Percentiles rank a stretch among this genome's conserved stretches.
phyloP scores from a whole-genome alignment of 2,797 vertebrate genomes.

The Premnoplex brunnescens region DNA sequence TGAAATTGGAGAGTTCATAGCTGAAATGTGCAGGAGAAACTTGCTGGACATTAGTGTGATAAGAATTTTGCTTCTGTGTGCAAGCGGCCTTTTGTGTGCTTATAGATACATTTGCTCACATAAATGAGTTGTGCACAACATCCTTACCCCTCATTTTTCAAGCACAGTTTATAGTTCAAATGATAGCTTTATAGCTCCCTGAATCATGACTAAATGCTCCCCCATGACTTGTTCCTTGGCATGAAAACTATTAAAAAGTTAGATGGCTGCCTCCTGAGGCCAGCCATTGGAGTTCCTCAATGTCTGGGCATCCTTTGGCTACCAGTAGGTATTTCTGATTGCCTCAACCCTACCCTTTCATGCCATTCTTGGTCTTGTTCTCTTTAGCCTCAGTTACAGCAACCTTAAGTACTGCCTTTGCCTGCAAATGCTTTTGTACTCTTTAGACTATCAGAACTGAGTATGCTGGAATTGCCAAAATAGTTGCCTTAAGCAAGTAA shows the following conservation, averaged over 20 bases:
- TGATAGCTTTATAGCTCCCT: background rate
- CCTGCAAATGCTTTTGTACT: background rate
- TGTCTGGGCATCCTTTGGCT: background rate
- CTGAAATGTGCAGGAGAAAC: background rate
- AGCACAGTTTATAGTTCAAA: background rate
- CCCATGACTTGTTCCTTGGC: constrained; percentile 7
- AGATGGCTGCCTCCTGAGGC: background rate
- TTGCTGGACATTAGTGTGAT: background rate
- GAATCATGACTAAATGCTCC: constrained; percentile 9
- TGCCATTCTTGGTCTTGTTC: background rate
- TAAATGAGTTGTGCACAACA: background rate
- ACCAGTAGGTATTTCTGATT: background rate
- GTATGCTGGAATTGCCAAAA: background rate
- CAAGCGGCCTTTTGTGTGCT: background rate
- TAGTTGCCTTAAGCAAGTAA: background rate
- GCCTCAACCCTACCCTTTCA: background rate
- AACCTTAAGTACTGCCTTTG: background rate
- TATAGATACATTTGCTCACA: background rate
- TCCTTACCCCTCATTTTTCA: background rate
- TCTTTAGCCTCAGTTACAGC: background rate
- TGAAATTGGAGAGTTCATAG: background rate
- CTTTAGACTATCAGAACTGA: background rate
- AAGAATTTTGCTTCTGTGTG: background rate
- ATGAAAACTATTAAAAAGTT: background rate
- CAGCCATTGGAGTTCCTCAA: background rate